phyloP scores from a whole-genome alignment of 2,113 vertebrate species.

The Cebus imitator region DNA sequence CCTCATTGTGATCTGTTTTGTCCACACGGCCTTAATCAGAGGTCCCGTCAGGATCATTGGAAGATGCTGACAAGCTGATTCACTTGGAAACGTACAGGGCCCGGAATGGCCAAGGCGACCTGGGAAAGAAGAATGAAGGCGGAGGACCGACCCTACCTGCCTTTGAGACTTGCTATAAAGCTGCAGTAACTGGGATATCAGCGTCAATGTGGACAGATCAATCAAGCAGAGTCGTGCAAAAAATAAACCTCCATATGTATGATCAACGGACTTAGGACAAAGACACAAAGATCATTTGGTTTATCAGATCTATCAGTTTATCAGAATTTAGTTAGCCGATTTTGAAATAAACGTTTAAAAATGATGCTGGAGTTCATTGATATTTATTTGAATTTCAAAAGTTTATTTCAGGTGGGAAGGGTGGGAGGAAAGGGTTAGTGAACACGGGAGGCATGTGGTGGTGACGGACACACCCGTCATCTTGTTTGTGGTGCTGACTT shows the following conservation, averaged over 20 bases:
- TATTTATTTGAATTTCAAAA: not conserved
- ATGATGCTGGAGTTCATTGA: not conserved
- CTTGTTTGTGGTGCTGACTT: not conserved
- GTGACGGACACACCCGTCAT: accelerated
- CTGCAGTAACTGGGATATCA: not conserved
- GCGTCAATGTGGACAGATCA: not conserved
- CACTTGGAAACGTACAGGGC: not conserved
- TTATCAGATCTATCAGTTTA: not conserved
- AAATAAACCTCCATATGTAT: not conserved
- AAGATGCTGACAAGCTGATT: not conserved
- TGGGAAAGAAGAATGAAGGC: not conserved
- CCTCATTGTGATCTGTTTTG: accelerated
- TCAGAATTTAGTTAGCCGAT: not conserved
- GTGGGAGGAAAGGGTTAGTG: accelerated
- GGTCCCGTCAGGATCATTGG: not conserved
- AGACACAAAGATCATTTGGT: not conserved
- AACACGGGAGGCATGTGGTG: not conserved
- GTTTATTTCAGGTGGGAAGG: no score
- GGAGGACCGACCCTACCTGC: not conserved
- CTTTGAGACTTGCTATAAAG: not conserved
- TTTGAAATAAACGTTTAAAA: not conserved
- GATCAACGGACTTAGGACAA: not conserved
- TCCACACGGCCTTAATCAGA: accelerated
- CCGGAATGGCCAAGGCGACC: not conserved
- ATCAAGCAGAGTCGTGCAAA: accelerated